Base-by-base conservation (phyloP, 2,888 invertebrate genomes). In the Drosophila meridionalis region DNA sequence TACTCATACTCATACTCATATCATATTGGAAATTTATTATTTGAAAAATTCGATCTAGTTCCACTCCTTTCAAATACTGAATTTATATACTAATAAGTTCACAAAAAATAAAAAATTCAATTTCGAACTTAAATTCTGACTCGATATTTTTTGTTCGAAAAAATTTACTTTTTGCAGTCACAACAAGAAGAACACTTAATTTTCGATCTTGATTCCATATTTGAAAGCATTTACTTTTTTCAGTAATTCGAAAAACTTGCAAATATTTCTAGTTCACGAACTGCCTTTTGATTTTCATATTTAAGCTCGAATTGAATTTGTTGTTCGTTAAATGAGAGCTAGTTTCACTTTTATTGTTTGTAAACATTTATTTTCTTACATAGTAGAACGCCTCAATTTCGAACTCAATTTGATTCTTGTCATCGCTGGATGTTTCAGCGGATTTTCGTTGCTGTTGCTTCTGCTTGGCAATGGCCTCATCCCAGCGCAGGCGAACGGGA, bases 301-400 rank as follows among this genome's bases (percentile, higher is more conserved):
- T 47, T 6, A 47, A 47, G 2, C 28, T 47, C 11, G 28, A 47
- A 12, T 12, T 12, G 45, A 45, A 11, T 11, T 26, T 2, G 28
- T 28, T 12, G 28, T 14, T 14, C 8, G 8, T 8, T 4, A 30
- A 48, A 30, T 20, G 14, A 26, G 26, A 36, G 20, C 20, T 20
- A 20, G 20, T 20, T 20, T 20, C 20, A 20, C 20, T 20, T 20
- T 20, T 20, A 20, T 20, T 20, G 20, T 20, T 20, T 20, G 20
- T 20, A 20, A 20, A 20, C 20, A 20, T 20, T 20, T 20, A 32
- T 75, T 47, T 14, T 91, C 92, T 92, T 90, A 92, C 92, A 91
- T 92, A 92, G 86, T 92, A 92, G 76, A 92, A 92, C 57, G 92
- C 89, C 81, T 92, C 92, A 70, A 92, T 92, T 81, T 92, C 92